Percentiles rank a stretch among this genome's conserved stretches.
These are phyloP conservation scores for Tragelaphus imberbis DNA, from an alignment of 2,113 vertebrate species.

Conservation along the genomic window DNA sequence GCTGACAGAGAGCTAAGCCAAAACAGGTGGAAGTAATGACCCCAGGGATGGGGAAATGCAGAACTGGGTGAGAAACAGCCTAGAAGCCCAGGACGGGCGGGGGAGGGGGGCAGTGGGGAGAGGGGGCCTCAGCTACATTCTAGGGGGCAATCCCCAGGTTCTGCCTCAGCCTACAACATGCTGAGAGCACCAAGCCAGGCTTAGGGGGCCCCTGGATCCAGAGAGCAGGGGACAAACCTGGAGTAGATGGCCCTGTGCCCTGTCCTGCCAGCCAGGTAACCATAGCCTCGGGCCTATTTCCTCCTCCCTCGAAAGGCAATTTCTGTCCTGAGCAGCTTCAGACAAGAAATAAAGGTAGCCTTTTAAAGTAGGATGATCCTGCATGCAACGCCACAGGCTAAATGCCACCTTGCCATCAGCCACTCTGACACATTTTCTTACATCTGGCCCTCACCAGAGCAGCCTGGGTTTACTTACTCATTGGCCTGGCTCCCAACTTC, in stretches of 20 bases:
- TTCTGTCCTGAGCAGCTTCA: not conserved
- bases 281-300: not conserved
- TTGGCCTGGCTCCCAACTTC: not conserved
- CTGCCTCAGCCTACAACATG: not conserved
- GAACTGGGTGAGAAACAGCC: not conserved
- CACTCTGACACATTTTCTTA: not conserved
- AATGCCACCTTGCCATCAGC: not conserved
- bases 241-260: not conserved
- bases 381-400: not conserved
- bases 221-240: not conserved
- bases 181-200: not conserved
- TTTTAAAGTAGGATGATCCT: not conserved
- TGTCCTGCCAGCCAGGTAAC: not conserved
- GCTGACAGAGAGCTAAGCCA: not conserved
- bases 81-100: rapidly evolving
- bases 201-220: too few relatives aligned
- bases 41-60: not conserved
- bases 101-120: too few relatives aligned
- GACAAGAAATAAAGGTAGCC: not conserved
- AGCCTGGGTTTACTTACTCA: not conserved
- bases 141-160: not conserved
- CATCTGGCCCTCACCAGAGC: not conserved
- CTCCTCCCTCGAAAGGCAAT: not conserved
- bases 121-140: not conserved
- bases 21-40: not conserved